Base-by-base conservation (phyloP, 2,888 invertebrate species). In the Ormia ochracea region DNA sequence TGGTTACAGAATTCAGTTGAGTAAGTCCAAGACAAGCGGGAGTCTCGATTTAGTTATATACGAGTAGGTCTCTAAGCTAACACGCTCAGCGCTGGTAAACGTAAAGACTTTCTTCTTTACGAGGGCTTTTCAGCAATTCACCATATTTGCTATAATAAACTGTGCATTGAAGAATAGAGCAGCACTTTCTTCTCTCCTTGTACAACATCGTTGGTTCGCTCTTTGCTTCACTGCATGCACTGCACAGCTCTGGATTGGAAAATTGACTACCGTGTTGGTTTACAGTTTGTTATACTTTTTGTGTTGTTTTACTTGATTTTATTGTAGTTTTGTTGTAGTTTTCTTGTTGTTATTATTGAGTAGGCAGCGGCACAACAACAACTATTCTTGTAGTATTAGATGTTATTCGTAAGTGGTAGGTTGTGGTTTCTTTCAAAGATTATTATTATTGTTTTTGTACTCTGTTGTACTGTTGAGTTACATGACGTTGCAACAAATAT, bases 361-460 rank as follows among this genome's bases (percentile, higher is more conserved):
- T 74, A 74, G 78, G 74, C 74, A 65, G 74, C 74, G 73, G 78
- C 58, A 73, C 69, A 74, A 68, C 69, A 79, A 74, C 54, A 73
- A 59, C 69, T 69, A 74, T 79, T 79, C 74, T 74, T 79, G 78
- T 79, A 69, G 69, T 74, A 79, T 79, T 79, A 74, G 78, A 79
- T 74, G 65, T 79, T 79, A 74, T 79, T 79, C 74, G 78, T 74
- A 74, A 79, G 74, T 79, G 74, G 78, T 76, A 79, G 74, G 78
- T 74, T 79, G 78, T 69, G 74, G 74, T 79, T 78, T 79, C 63
- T 69, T 63, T 52, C 45, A 58, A 74, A 69, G 74, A 74, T 79
- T 74, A 73, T 73, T 68, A 78, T 72, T 78, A 17, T 50, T 56
- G 41, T 58, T 38, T 36, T 38, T 50, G 33, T n/a, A n/a, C n/a